These are phyloP conservation scores for Megaleporinus macrocephalus DNA, from an alignment of 2,113 vertebrate species.

Conservation along the genomic window DNA sequence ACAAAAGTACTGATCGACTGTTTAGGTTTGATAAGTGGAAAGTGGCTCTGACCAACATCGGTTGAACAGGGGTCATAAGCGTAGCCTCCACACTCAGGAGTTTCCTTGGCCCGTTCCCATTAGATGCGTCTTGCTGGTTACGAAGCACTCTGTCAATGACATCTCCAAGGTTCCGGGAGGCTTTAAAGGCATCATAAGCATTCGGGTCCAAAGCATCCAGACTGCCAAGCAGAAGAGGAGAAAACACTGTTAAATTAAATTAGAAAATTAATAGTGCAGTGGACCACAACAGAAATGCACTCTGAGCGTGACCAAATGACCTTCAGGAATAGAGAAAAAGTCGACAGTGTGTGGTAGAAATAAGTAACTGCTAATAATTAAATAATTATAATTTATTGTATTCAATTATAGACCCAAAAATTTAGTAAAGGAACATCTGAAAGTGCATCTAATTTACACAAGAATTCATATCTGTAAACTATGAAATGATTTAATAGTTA, in stretches of 20 bases:
- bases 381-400: too few relatives aligned
- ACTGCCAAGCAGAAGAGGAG: conserved; percentile 63
- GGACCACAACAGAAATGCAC: background rate
- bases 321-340: too few relatives aligned
- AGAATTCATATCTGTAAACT: too few relatives aligned
- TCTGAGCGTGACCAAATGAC: too few relatives aligned
- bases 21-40: background rate
- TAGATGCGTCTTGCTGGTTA: conserved; percentile 87
- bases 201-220: conserved; percentile 95
- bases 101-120: conserved; percentile 80
- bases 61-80: conserved; percentile 96
- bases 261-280: background rate
- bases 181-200: conserved; percentile 96
- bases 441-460: too few relatives aligned
- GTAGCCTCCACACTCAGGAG: conserved; percentile 88
- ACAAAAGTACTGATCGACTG: background rate
- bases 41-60: conserved; percentile 87
- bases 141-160: conserved; percentile 91
- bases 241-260: background rate
- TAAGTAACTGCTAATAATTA: too few relatives aligned
- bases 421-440: too few relatives aligned
- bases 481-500: too few relatives aligned
- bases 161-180: conserved; percentile 91
- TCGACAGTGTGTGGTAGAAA: too few relatives aligned
- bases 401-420: too few relatives aligned